Evolutionary conservation across 1,140 invertebrate genomes (phyloP), one percentile per base, ranked within the genome.

Genomic region (Drosophila lacteicornis): DNA sequence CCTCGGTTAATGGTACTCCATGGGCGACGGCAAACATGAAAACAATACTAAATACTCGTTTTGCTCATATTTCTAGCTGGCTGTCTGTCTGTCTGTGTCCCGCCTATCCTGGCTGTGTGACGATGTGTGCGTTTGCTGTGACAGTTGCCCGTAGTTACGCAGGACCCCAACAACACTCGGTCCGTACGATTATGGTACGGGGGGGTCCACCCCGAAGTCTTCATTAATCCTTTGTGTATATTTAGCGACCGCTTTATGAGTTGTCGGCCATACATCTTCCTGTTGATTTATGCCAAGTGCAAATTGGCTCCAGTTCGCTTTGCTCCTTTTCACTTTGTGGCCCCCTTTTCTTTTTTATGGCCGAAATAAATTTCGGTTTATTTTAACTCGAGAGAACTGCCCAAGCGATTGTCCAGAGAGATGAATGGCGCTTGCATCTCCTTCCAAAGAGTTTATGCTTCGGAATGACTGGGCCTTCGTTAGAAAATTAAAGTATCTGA

Each of bases 141-240:
- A 79, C 56, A 74, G 82, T 86, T 86, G 76, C 84, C 82, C 84
- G n/a, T 86, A 49, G 83, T 83, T 77, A 86, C 83, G 27, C 55
- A 45, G 80, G 84, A 75, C 75, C 61, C 65, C 47, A 78, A 87
- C 79, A 87, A 79, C 51, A 70, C 69, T 53, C 22, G 38, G 55
- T 40, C 46, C 49, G 38, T 40, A 47, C 47, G 38, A 50, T 60
- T 65, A 49, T 59, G 55, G 66, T 71, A 71, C 19, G 69, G 36
- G 49, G 27, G 15, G 17, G 63, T 42, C 33, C 53, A 33, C 43
- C 19, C 47, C 55, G 36, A 75, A 51, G 46, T 22, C 66, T 83
- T 82, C 86, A 80, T 86, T 82, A 87, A 86, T 86, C 83, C 83
- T 88, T 86, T 86, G 84, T 80, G 83, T 83, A 87, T 73, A 73